Percentiles rank a stretch among this genome's conserved stretches.
phyloP scores from a whole-genome alignment of 2,888 invertebrate species.

The Clepsis dumicolana region DNA sequence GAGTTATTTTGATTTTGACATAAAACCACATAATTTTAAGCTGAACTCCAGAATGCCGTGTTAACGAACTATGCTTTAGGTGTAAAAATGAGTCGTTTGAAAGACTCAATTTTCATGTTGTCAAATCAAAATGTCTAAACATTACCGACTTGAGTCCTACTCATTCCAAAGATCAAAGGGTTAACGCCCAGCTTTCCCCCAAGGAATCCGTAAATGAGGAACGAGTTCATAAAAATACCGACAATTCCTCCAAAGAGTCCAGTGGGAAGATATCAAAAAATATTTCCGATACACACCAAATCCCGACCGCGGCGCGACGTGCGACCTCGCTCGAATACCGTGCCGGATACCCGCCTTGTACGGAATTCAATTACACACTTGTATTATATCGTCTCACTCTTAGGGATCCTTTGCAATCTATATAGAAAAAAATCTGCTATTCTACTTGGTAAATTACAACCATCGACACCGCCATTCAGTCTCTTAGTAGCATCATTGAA shows the following conservation, averaged over 20 bases:
- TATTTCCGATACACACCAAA: slow-evolving; percentile 76
- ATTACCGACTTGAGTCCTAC: not conserved
- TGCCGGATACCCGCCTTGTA: slow-evolving; percentile 62
- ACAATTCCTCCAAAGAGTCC: slow-evolving; percentile 65
- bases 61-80: not conserved
- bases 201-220: slow-evolving; percentile 64
- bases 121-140: not conserved
- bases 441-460: slow-evolving; percentile 33
- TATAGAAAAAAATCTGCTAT: slow-evolving; percentile 24
- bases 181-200: slow-evolving; percentile 42
- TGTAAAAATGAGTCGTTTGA: not conserved
- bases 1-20: not conserved
- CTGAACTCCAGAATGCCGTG: not conserved
- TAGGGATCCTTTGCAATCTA: slow-evolving; percentile 54
- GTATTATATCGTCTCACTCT: slow-evolving; percentile 60
- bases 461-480: not conserved
- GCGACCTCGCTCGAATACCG: slow-evolving; percentile 63
- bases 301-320: slow-evolving; percentile 74
- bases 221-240: slow-evolving; percentile 71
- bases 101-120: not conserved
- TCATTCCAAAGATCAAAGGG: slow-evolving; percentile 34
- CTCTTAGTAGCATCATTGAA: too few species aligned
- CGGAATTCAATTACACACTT: slow-evolving; percentile 77
- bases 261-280: slow-evolving; percentile 74
- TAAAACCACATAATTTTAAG: not conserved